phyloP scores from a whole-genome alignment of 1,140 invertebrate genomes.

The Zaprionus gabonicus region DNA sequence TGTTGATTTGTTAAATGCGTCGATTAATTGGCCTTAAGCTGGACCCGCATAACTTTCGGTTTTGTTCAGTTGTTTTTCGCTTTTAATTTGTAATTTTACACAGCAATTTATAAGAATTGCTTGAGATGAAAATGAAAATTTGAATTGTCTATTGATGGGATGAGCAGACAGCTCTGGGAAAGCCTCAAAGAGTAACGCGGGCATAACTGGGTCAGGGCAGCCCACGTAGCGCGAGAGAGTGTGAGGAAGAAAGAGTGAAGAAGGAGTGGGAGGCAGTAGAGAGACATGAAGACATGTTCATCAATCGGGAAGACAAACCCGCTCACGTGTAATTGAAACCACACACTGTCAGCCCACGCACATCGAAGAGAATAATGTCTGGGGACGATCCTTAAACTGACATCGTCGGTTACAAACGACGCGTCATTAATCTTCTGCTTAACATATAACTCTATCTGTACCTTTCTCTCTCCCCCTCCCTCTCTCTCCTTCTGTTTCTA shows the following conservation, averaged over 20 bases:
- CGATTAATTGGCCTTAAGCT: constrained; percentile 69
- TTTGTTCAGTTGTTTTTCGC: constrained; percentile 38
- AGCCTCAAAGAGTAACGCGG: constrained; percentile 40
- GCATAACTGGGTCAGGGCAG: constrained; percentile 58
- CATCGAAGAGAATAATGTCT: constrained; percentile 47
- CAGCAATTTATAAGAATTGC: constrained; percentile 51
- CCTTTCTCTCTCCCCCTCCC: not conserved
- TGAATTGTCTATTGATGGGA: constrained; percentile 70
- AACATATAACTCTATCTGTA: not conserved
- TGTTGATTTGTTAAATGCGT: constrained; percentile 79
- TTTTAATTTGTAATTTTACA: constrained; percentile 80
- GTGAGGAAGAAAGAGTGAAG: not conserved
- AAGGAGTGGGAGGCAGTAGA: not conserved
- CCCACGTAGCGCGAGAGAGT: constrained; percentile 34
- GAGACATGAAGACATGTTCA: constrained; percentile 49
- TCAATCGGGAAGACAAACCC: constrained; percentile 61
- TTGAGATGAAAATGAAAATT: constrained; percentile 59
- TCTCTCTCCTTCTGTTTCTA: constrained; percentile 7
- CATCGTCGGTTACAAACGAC: constrained; percentile 52
- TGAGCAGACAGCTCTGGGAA: constrained; percentile 47
- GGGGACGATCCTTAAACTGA: constrained; percentile 65
- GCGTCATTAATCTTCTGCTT: constrained; percentile 56
- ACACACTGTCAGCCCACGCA: constrained; percentile 54
- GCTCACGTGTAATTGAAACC: constrained; percentile 1
- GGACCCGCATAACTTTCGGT: constrained; percentile 60